A percentile compares a stretch with the other conserved stretches of the same genome.
These are phyloP conservation scores for Marasmarcha lunaedactyla DNA, from an alignment of 2,888 invertebrate genomes.

Conservation along the genomic window DNA sequence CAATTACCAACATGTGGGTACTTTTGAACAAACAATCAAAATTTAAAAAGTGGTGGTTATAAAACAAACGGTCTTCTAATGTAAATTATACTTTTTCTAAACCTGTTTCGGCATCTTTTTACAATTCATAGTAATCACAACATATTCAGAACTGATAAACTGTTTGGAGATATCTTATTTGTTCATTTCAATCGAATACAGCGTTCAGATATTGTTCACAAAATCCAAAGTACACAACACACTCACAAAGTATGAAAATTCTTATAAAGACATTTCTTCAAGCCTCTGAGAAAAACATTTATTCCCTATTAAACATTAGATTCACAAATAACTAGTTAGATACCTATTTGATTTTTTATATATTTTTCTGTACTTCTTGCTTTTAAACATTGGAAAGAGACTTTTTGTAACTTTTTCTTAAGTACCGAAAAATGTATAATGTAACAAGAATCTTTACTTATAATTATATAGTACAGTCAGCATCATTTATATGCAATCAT, in stretches of 20 bases:
- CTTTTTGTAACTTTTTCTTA: conserved; percentile 34
- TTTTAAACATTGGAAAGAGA: conserved; percentile 29
- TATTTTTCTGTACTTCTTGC: conserved; percentile 39
- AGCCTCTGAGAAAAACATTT: conserved; percentile 32
- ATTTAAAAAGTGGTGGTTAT: too few species aligned
- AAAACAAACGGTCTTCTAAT: too few species aligned
- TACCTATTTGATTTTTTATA: conserved; percentile 21
- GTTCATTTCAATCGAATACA: too few species aligned
- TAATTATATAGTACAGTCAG: neutral
- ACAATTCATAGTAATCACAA: too few species aligned
- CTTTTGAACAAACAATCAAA: too few species aligned
- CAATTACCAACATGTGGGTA: too few species aligned
- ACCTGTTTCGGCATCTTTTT: too few species aligned
- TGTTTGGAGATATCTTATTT: too few species aligned
- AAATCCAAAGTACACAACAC: conserved; percentile 10
- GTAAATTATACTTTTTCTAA: too few species aligned
- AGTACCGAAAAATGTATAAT: conserved; percentile 48
- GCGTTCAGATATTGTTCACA: too few species aligned
- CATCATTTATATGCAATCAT: neutral
- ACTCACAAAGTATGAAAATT: conserved; percentile 12
- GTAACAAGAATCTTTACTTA: conserved; percentile 10
- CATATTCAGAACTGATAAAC: too few species aligned
- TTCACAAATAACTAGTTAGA: conserved; percentile 31
- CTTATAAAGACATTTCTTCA: conserved; percentile 10
- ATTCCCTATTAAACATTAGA: conserved; percentile 37